A percentile compares a stretch with the other conserved stretches of the same genome.
Conservation (phyloP, 2,113 vertebrate species). For the Cisticola juncidis region DNA sequence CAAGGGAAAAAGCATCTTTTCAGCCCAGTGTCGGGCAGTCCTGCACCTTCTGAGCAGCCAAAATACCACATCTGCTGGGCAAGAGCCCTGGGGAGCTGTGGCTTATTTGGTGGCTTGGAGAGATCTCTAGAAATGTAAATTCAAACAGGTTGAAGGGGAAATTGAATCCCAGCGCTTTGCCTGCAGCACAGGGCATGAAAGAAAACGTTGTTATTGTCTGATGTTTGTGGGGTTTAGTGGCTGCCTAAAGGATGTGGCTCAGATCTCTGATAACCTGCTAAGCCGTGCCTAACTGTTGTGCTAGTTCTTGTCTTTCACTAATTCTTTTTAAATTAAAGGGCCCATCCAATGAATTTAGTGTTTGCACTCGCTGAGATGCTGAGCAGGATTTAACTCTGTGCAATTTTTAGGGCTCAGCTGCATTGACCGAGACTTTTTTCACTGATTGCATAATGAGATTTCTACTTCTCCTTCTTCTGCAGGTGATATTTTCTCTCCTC, state of each 20-base stretch:
- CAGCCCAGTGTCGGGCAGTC: rapidly evolving
- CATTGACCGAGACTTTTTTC: not conserved
- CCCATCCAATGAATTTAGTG: not conserved
- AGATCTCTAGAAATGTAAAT: not conserved
- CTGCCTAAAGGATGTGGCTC: not conserved
- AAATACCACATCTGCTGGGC: not conserved
- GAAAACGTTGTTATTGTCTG: not conserved
- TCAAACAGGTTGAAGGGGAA: not conserved
- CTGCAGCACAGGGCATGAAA: not conserved
- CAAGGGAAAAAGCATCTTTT: not conserved
- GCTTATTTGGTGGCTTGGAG: not conserved
- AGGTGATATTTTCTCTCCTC: not conserved
- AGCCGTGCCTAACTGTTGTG: not conserved
- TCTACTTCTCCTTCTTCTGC: not conserved
- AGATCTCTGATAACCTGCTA: not conserved
- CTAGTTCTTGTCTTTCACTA: not conserved
- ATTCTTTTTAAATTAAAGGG: not conserved
- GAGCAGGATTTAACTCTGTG: not conserved
- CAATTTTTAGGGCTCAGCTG: not conserved
- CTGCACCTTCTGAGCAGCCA: not conserved
- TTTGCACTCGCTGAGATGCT: not conserved
- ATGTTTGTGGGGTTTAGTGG: not conserved
- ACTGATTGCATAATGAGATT: not conserved
- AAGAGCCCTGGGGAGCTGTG: not conserved
- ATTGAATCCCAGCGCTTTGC: not conserved